A percentile compares a stretch with the other conserved stretches of the same genome.
These are phyloP conservation scores for Galeruca laticollis DNA, from an alignment of 2,888 invertebrate genomes.

Conservation along the genomic window DNA sequence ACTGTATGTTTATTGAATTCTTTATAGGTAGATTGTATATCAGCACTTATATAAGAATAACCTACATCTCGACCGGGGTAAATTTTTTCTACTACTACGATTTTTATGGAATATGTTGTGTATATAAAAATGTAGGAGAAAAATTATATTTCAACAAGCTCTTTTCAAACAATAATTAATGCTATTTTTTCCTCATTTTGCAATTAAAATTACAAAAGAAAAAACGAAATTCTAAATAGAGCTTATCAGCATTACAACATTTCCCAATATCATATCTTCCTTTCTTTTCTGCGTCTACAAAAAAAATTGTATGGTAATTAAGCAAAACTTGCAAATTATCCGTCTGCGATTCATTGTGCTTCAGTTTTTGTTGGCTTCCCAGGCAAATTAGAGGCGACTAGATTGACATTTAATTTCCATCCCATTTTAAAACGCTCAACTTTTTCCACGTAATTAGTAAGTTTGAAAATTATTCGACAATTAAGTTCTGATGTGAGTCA, in stretches of 20 bases:
- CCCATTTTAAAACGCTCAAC: conserved; percentile 49
- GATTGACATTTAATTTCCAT: conserved; percentile 52
- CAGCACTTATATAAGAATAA: no score
- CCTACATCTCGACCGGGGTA: no score
- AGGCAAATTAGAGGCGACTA: conserved; percentile 43
- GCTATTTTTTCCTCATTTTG: not conserved
- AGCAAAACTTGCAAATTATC: conserved; percentile 45
- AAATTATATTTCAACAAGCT: no score
- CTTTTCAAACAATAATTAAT: no score
- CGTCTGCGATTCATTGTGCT: conserved; percentile 32
- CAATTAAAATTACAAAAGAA: not conserved
- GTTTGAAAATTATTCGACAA: conserved; percentile 40
- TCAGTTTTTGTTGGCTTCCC: conserved; percentile 40
- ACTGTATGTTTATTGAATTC: no score
- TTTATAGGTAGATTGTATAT: no score
- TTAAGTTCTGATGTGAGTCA: conserved; percentile 30
- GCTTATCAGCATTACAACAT: not conserved
- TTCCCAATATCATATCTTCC: not conserved
- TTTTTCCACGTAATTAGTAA: conserved; percentile 48
- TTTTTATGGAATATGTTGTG: no score
- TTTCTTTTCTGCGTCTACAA: not conserved
- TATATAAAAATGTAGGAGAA: no score
- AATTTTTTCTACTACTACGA: no score
- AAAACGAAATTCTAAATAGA: not conserved
- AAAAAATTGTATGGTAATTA: conserved; percentile 37